phyloP scores from a whole-genome alignment of 2,888 invertebrate species.

The Napeogenes sylphis region DNA sequence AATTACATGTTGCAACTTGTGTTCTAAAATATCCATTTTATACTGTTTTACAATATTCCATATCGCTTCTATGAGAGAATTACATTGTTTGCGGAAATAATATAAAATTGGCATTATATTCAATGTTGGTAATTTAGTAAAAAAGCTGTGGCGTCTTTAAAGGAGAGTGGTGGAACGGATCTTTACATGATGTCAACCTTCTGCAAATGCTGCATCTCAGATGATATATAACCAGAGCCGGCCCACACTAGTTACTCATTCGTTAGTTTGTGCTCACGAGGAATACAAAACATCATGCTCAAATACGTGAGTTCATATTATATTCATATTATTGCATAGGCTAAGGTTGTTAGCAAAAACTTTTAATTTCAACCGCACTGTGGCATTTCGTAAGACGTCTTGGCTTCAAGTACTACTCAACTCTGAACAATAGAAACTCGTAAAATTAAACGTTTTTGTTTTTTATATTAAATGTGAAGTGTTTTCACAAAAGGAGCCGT shows the following conservation, averaged over 20 bases:
- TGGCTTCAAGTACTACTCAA: conserved; percentile 7
- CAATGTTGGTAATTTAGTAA: conserved; percentile 43
- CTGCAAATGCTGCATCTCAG: conserved; percentile 61
- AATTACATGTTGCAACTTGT: too few species aligned
- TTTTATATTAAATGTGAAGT: conserved; percentile 1
- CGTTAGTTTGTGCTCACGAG: conserved; percentile 72
- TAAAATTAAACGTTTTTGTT: conserved; percentile 22
- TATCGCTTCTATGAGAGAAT: too few species aligned
- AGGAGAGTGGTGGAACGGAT: conserved; percentile 41
- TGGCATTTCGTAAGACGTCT: conserved; percentile 41
- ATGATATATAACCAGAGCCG: conserved; percentile 69
- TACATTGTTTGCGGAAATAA: conserved; percentile 1
- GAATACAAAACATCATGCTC: conserved; percentile 70
- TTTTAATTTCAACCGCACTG: conserved; percentile 15
- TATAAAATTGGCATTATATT: conserved; percentile 31
- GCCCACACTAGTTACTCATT: conserved; percentile 68
- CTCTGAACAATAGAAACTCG: conserved; percentile 34
- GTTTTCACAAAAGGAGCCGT: too few species aligned
- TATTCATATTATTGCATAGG: conserved; percentile 37
- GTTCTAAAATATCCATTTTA: too few species aligned
- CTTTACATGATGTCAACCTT: conserved; percentile 65
- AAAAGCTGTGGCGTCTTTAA: conserved; percentile 48
- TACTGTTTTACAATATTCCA: too few species aligned
- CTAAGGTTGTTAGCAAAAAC: conserved; percentile 14
- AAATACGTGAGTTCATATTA: conserved; percentile 69